Base-by-base conservation (phyloP, 2,797 vertebrate species). In the Heliangelus exortis region DNA sequence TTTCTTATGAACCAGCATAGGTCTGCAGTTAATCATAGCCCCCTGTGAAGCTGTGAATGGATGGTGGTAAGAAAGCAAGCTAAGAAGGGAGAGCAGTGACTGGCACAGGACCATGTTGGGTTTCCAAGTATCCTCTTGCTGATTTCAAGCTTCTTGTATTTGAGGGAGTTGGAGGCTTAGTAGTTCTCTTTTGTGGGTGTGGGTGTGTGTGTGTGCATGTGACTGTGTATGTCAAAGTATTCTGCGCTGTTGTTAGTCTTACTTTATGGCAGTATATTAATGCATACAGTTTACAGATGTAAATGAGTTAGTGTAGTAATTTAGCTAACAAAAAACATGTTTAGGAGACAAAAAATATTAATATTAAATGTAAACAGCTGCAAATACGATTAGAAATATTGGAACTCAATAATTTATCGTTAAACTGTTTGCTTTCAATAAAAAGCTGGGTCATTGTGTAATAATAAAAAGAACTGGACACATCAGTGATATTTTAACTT, bases 371-470 rank as follows among this genome's bases (percentile, higher is more conserved):
- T 68, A 28, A 88, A 82, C 25, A 73, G 31, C 63, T 80, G 25
- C 43, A 84, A 86, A 65, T 77, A 5, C n/a, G 31, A 53, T 73
- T 66, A 55, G 48, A 91, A 95, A n/a, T 89, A 72, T 0, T 71
- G 65, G 12, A 85, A 53, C 9, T 17, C 16, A 58, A 50, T 92
- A 57, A 39, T 74, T 73, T 63, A 62, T 74, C 81, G 51, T 92
- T 65, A 71, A 80, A 61, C 29, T 63, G 11, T 72, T 83, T 85
- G 28, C 62, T 67, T 92, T 91, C 66, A 67, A 15, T 61, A 50
- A 84, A 59, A 78, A 80, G 86, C 22, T 41, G 39, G 81, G 63
- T 87, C 13, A 58, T 65, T 17, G 55, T 78, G 89, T 89, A 91
- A 36, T 77, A 86, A 57, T 48, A 47, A 47, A 85, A 87, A 66